phyloP scores from a whole-genome alignment of 2,888 invertebrate genomes.

The Drosophila prolongata region DNA sequence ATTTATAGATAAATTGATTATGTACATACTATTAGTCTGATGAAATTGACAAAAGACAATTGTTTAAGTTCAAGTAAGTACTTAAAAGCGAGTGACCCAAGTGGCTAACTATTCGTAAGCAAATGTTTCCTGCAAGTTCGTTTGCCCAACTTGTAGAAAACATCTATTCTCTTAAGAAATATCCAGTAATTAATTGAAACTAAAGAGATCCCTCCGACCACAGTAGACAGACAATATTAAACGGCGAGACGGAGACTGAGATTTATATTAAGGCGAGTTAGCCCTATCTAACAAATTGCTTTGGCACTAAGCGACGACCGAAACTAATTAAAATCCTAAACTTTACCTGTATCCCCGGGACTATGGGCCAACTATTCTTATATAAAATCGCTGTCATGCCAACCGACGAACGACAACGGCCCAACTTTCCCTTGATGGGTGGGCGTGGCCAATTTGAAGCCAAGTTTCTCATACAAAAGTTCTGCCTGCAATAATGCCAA shows the following conservation, averaged over 20 bases:
- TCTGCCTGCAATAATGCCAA: constrained; percentile 46
- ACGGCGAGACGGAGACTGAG: constrained; percentile 7
- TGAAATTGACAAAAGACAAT: too few relatives aligned
- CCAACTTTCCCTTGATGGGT: constrained; percentile 32
- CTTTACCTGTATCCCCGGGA: constrained; percentile 56
- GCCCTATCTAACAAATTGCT: constrained; percentile 61
- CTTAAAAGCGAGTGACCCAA: too few relatives aligned
- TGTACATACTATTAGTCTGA: constrained; percentile 5
- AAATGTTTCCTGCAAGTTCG: neutral
- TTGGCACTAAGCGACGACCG: constrained; percentile 59
- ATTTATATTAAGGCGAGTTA: constrained; percentile 37
- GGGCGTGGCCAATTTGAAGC: constrained; percentile 37
- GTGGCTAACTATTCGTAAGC: neutral
- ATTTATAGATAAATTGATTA: constrained; percentile 22
- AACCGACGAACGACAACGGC: constrained; percentile 32
- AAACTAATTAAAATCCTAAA: constrained; percentile 77
- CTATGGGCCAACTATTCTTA: constrained; percentile 39
- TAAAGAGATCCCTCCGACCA: neutral
- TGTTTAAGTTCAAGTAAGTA: neutral
- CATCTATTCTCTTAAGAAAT: neutral
- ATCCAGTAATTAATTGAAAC: constrained; percentile 1
- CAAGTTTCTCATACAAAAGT: constrained; percentile 42
- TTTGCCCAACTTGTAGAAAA: too few relatives aligned
- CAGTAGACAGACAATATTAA: constrained; percentile 3
- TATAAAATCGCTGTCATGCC: constrained; percentile 40